phyloP scores from a whole-genome alignment of 2,888 invertebrate species.

The Papilio gigon region DNA sequence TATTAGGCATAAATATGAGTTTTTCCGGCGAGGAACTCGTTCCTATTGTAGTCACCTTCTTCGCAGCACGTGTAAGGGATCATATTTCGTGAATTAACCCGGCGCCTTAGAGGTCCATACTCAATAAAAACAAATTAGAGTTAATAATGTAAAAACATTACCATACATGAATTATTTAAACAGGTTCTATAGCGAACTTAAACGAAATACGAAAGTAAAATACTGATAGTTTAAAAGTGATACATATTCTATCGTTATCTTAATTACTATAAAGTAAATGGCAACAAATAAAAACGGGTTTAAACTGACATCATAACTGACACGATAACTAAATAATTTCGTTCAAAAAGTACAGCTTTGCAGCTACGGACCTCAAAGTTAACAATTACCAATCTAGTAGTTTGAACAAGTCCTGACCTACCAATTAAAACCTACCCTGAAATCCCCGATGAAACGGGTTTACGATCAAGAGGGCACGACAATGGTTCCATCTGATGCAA shows the following conservation, averaged over 20 bases:
- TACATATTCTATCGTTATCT: background rate
- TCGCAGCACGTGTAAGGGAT: background rate
- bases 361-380: too few species aligned
- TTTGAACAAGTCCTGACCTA: too few species aligned
- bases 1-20: background rate
- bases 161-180: background rate
- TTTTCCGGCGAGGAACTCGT: background rate
- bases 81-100: background rate
- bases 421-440: too few species aligned
- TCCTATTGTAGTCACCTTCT: background rate
- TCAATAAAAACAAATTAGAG: slow-evolving; percentile 1
- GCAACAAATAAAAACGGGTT: background rate
- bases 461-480: too few species aligned
- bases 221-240: background rate
- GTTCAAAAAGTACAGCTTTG: too few species aligned
- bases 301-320: background rate
- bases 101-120: background rate
- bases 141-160: background rate
- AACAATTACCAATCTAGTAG: too few species aligned
- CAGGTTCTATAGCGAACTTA: background rate
- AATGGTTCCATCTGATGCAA: too few species aligned
- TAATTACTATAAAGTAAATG: background rate
- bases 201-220: background rate
- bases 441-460: too few species aligned
- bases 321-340: background rate